Base-by-base conservation (phyloP, 2,113 vertebrate genomes). In the Elaphurus davidianus region DNA sequence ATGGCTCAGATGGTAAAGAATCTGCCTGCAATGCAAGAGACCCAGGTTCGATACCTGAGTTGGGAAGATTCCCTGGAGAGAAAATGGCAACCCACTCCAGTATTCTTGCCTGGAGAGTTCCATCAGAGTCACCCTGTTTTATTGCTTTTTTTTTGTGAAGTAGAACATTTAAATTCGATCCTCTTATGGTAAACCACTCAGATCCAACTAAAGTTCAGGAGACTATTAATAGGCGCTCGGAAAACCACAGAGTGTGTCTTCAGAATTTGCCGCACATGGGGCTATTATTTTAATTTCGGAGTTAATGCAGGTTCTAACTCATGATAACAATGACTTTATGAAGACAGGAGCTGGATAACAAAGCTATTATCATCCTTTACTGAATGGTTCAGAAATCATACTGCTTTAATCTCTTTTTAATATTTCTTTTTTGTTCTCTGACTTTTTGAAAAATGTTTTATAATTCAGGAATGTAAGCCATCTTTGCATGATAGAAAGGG, bases 321-420 rank as follows among this genome's bases (percentile, higher is more conserved):
- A 40, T 36, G 50, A 21, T 71, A 79, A 71, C 50, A 55, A 94
- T 89, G 50, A 84, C 50, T 95, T 86, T 60, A 47, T 78, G 64
- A 60, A 96, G 91, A 67, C 50, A 45, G 43, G 12, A 67, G 54
- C 55, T 91, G 71, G 78, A 50, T 94, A 85, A 81, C 84, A 89
- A 86, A 96, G 67, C 54, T 84, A 85, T 89, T 96, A 94, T 67
- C 84, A 64, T 57, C 33, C 30, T 90, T 91, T 91, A 43, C 54
- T 67, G 81, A 96, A 91, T 87, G 93, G 71, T 64, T 96, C 60
- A 93, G 87, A 82, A 93, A 91, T 82, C 71, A 23, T 67, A 40
- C 23, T 76, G 78, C 91, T 79, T 95, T 96, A 54, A 91, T 91
- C 30, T 88, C 40, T 64, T 83, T 90, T 94, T 54, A 89, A 82